Evolutionary conservation across 2,888 invertebrate species (phyloP).

Genomic region (Epiblema foenella): DNA sequence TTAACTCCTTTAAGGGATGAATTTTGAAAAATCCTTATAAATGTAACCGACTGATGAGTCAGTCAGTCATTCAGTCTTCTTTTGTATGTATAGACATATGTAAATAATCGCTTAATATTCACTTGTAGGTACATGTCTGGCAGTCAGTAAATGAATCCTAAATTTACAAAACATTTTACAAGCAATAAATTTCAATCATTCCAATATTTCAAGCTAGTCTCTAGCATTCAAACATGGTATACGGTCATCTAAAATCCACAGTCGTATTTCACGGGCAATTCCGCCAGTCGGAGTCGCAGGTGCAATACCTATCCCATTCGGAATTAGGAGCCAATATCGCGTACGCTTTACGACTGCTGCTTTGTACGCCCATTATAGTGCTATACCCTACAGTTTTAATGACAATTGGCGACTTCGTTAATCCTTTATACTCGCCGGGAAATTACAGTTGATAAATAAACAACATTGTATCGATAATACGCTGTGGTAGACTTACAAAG

Average conservation of each 20-base stretch:
- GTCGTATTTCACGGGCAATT: conserved; percentile 68
- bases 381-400: conserved; percentile 41
- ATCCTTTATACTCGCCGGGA: conserved; percentile 34
- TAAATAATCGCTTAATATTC: not conserved
- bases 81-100: too few relatives aligned
- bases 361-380: conserved; percentile 45
- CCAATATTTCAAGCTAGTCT: conserved; percentile 37
- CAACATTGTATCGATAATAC: conserved; percentile 16
- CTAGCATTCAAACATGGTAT: conserved; percentile 50
- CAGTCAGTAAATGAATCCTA: not conserved
- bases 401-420: conserved; percentile 41
- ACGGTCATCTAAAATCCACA: conserved; percentile 54
- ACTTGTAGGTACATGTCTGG: not conserved
- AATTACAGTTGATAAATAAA: conserved; percentile 25
- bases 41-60: too few relatives aligned
- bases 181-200: conserved; percentile 38
- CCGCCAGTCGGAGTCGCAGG: conserved; percentile 58
- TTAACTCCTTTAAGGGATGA: too few relatives aligned
- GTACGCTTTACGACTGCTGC: conserved; percentile 63
- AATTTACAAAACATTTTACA: conserved; percentile 18
- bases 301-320: conserved; percentile 70
- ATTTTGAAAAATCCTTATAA: too few relatives aligned
- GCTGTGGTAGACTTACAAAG: conserved; percentile 11
- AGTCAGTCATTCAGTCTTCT: too few relatives aligned
- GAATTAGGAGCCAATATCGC: conserved; percentile 77